A percentile compares a stretch with the other conserved stretches of the same genome.
Evolutionary conservation across 1,140 invertebrate genomes (phyloP).

Genomic region (Mylabris phalerata): DNA sequence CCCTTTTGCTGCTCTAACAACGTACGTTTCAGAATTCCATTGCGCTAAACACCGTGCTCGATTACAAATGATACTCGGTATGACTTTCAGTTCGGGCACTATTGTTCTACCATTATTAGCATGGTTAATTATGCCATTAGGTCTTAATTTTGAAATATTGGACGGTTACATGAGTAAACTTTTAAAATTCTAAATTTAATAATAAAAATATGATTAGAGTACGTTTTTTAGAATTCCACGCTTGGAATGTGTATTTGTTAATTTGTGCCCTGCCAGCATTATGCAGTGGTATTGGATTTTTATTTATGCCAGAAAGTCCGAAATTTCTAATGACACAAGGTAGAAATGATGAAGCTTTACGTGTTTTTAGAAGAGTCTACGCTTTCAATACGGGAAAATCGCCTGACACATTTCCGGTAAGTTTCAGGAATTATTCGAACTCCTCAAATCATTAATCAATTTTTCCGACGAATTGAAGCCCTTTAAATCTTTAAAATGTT

Average conservation of each 20-base stretch:
- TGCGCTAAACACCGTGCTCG: constrained; percentile 53
- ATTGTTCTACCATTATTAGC: constrained; percentile 27
- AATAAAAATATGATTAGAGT: neutral
- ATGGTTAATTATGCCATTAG: constrained; percentile 21
- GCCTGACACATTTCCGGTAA: constrained; percentile 54
- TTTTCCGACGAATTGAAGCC: neutral
- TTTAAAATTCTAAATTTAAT: neutral
- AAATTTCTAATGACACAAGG: constrained; percentile 72
- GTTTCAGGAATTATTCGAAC: neutral
- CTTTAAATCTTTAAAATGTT: neutral
- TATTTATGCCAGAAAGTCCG: constrained; percentile 63
- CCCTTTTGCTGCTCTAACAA: constrained; percentile 57
- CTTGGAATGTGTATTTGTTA: constrained; percentile 72
- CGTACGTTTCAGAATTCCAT: constrained; percentile 64
- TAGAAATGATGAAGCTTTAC: constrained; percentile 57
- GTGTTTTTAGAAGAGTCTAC: constrained; percentile 54
- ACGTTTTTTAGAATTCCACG: constrained; percentile 44
- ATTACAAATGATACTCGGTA: constrained; percentile 54
- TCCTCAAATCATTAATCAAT: no score
- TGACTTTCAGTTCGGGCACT: constrained; percentile 48
- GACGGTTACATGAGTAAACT: constrained; percentile 6
- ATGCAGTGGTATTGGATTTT: constrained; percentile 53
- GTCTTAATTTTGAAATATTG: constrained; percentile 15
- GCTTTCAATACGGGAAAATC: constrained; percentile 54
- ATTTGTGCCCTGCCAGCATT: constrained; percentile 60